Evolutionary conservation across 1,140 invertebrate genomes (phyloP).

Genomic region (Diprion similis): DNA sequence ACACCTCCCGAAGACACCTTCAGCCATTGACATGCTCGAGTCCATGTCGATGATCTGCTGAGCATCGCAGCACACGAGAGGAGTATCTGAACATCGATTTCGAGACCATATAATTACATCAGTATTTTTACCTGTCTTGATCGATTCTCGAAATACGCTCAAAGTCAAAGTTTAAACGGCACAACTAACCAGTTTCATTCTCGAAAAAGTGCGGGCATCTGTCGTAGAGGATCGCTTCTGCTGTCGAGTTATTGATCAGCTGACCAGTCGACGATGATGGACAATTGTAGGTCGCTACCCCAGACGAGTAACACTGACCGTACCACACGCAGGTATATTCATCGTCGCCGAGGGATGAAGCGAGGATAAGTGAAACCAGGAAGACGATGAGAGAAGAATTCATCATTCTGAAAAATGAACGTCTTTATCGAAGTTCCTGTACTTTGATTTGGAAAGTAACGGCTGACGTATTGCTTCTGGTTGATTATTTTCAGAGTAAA

Average conservation of each 20-base stretch:
- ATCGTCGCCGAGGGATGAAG: slow-evolving; percentile 13
- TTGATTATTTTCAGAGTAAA: too few relatives aligned
- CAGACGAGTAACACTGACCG: slow-evolving; percentile 54
- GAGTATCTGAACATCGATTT: slow-evolving; percentile 30
- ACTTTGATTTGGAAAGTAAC: background rate
- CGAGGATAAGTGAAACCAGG: background rate
- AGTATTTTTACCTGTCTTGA: background rate
- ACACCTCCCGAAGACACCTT: slow-evolving; percentile 67
- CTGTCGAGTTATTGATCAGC: slow-evolving; percentile 47
- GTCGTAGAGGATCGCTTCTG: slow-evolving; percentile 44
- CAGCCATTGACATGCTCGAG: slow-evolving; percentile 57
- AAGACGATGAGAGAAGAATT: background rate
- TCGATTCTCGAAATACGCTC: slow-evolving; percentile 5
- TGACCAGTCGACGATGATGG: slow-evolving; percentile 57
- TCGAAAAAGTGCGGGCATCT: slow-evolving; percentile 61
- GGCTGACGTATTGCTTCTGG: too few relatives aligned
- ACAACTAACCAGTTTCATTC: slow-evolving; percentile 44
- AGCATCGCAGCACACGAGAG: slow-evolving; percentile 62
- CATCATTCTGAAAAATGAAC: background rate
- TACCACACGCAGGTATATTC: slow-evolving; percentile 64
- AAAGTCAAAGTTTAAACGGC: background rate
- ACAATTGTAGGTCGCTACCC: slow-evolving; percentile 54
- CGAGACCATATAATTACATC: slow-evolving; percentile 1
- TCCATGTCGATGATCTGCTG: slow-evolving; percentile 60
- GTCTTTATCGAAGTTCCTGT: background rate